Evolutionary conservation across 1,140 invertebrate species (phyloP).

Genomic region (Pseudoatta argentina): DNA sequence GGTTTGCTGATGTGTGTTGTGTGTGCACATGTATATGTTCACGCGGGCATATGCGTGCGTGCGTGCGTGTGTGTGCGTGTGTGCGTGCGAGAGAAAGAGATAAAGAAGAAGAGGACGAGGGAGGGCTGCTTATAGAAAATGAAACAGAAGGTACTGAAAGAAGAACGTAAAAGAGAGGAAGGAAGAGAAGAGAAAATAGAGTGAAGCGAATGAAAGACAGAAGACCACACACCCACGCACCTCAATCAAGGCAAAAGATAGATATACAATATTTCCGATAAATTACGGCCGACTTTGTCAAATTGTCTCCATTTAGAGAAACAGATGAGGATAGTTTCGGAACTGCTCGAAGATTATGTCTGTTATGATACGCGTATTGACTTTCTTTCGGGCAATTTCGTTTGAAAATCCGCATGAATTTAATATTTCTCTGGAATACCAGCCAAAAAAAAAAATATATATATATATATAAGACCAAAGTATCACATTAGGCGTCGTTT

Average conservation of each 20-base stretch:
- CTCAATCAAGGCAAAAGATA: slow-evolving; percentile 32
- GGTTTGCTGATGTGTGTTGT: slow-evolving; percentile 27
- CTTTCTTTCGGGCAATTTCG: slow-evolving; percentile 8
- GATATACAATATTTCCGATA: slow-evolving; percentile 80
- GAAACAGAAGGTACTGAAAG: slow-evolving; percentile 40
- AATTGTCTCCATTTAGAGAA: slow-evolving; percentile 55
- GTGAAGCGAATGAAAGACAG: slow-evolving; percentile 18
- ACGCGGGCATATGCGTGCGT: background rate
- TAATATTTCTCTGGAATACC: background rate
- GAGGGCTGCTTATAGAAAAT: slow-evolving; percentile 43
- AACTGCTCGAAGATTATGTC: slow-evolving; percentile 9
- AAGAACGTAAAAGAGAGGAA: background rate
- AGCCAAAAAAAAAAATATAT: too few species aligned
- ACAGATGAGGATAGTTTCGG: slow-evolving; percentile 3
- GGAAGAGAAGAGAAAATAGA: background rate
- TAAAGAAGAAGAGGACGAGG: background rate
- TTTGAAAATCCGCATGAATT: background rate
- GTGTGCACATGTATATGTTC: background rate
- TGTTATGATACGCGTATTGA: background rate
- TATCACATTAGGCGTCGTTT: background rate
- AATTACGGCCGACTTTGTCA: slow-evolving; percentile 75
- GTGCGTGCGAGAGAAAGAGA: slow-evolving; percentile 8
- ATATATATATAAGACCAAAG: background rate
- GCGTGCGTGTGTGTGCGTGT: background rate
- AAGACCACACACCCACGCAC: background rate